phyloP scores from a whole-genome alignment of 2,888 invertebrate species.

The Tetranychus truncatus region DNA sequence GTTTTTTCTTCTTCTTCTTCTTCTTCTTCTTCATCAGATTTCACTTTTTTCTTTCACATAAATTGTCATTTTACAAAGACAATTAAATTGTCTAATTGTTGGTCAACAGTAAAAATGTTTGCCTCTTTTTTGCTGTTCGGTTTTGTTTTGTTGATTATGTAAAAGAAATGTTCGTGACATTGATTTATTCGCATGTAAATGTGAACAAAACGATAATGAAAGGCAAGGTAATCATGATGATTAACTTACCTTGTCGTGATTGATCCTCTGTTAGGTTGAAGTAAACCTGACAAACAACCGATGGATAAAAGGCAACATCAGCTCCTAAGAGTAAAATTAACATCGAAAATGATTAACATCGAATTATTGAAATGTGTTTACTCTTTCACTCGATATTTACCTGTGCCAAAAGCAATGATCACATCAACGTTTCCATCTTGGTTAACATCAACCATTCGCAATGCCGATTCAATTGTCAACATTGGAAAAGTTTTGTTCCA shows the following conservation, averaged over 20 bases:
- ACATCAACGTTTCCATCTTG: conserved; percentile 50
- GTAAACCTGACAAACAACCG: conserved; percentile 44
- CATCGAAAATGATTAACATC: not conserved
- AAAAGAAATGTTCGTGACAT: not conserved
- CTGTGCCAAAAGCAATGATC: conserved; percentile 54
- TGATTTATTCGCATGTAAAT: not conserved
- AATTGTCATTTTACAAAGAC: too few relatives aligned
- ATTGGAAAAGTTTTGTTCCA: conserved; percentile 27
- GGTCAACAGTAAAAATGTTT: too few relatives aligned
- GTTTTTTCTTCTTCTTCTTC: too few relatives aligned
- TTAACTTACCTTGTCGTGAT: conserved; percentile 9
- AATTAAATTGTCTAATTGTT: too few relatives aligned
- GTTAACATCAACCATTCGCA: conserved; percentile 51
- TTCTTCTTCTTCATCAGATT: too few relatives aligned
- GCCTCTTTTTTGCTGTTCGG: too few relatives aligned
- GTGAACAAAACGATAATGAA: not conserved
- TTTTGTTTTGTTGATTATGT: not conserved
- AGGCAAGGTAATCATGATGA: not conserved
- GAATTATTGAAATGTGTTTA: not conserved
- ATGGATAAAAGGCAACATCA: conserved; percentile 41
- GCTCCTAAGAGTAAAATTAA: conserved; percentile 31
- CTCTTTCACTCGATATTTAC: not conserved
- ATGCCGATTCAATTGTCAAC: conserved; percentile 46
- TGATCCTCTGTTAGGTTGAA: conserved; percentile 32
- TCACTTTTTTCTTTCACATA: too few relatives aligned